Evolutionary conservation across 1,140 invertebrate species (phyloP).

Genomic region (Sitobion miscanthi): DNA sequence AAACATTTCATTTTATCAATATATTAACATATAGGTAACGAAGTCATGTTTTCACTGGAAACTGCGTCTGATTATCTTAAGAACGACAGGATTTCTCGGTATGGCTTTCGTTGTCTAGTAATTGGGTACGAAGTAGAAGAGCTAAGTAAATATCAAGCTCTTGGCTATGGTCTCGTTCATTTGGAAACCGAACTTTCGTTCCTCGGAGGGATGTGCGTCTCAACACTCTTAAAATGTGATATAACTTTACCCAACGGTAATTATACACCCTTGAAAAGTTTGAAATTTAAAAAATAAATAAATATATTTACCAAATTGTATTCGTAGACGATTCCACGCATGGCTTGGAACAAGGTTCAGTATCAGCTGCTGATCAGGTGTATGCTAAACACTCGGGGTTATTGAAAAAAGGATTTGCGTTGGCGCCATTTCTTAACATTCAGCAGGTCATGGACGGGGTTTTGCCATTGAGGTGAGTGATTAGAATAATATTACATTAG

Average conservation of each 20-base stretch:
- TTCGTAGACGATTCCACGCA: not conserved
- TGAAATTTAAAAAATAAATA: no score
- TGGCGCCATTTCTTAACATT: slow-evolving; percentile 39
- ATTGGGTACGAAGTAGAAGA: slow-evolving; percentile 86
- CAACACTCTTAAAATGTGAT: slow-evolving; percentile 86
- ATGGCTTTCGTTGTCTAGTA: slow-evolving; percentile 91
- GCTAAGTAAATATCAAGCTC: slow-evolving; percentile 64
- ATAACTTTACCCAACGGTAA: slow-evolving; percentile 62
- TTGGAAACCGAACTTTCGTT: slow-evolving; percentile 91
- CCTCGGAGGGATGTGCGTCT: slow-evolving; percentile 88
- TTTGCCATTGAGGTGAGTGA: slow-evolving; percentile 49
- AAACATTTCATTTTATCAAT: not conserved
- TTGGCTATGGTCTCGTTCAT: slow-evolving; percentile 69
- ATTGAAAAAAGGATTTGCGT: slow-evolving; percentile 53
- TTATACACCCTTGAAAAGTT: no score
- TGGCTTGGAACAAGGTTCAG: slow-evolving; percentile 31
- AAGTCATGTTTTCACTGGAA: slow-evolving; percentile 92
- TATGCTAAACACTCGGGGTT: slow-evolving; percentile 38
- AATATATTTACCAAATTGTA: not conserved
- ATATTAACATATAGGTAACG: slow-evolving; percentile 72
- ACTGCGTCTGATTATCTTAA: slow-evolving; percentile 95
- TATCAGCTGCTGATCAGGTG: not conserved
- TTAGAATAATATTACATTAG: not conserved
- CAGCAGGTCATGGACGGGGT: slow-evolving; percentile 32
- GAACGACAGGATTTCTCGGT: slow-evolving; percentile 82